Base-by-base conservation (phyloP, 2,797 vertebrate genomes). In the Onychomys torridus region DNA sequence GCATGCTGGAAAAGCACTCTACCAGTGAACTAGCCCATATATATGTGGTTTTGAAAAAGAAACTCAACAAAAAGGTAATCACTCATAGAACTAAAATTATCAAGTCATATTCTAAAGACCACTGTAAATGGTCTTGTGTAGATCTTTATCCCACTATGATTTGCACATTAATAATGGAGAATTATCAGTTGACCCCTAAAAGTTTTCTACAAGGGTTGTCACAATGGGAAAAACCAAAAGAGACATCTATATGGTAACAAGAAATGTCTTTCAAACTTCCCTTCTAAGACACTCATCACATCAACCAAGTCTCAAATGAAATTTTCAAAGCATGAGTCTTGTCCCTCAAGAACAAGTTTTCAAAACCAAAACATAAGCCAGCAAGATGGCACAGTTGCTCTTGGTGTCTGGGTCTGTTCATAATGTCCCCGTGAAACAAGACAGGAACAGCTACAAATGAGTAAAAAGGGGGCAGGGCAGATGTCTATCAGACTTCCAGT, bases 61-160 rank as follows among this genome's bases (percentile, higher is more conserved):
- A 91, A 67, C 76, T 57, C 23, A 95, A 61, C 90, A 69, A 55
- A 86, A 71, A 87, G 32, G 57, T 29, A 89, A 78, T 91, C 79
- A 91, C 7, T n/a, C 57, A 25, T 59, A 69, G 43, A 83, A 4
- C 23, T 73, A 83, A 8, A 92, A 27, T 55, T 71, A 91, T 52
- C 90, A 92, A 84, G 16, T 21, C n/a, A 67, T 3, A 65, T 6
- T 76, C 1, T 77, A 75, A 94, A 96, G 10, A 43, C 1, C 5
- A 82, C 73, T 67, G 73, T 40, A 94, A 88, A 78, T 84, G 7
- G 43, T 78, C 11, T 82, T 91, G 65, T 69, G 32, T 69, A 32
- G n/a, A 63, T 37, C 46, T 75, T 82, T 69, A 83, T 92, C 40
- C 21, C 88, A 40, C 1, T 71, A 29, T 49, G 29, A 77, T 75